Percentiles rank a stretch among this genome's conserved stretches.
These are phyloP conservation scores for Indicator indicator DNA, from an alignment of 2,113 vertebrate species.

Conservation along the genomic window DNA sequence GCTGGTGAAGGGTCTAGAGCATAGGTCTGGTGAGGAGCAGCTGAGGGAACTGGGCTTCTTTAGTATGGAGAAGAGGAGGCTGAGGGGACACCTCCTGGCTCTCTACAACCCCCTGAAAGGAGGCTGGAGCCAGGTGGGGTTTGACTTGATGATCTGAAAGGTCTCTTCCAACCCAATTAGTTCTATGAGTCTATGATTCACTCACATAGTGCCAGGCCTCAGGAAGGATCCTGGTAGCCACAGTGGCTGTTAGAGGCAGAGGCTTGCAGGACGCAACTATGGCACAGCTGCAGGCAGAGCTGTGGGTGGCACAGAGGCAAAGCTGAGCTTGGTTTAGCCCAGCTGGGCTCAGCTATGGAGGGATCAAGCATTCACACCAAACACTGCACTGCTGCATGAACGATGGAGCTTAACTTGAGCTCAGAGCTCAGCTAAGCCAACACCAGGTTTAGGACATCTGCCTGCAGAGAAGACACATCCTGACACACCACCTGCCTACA, in stretches of 20 bases:
- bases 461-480: background rate
- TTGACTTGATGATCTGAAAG: background rate
- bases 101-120: background rate
- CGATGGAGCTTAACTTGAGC: background rate
- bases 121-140: background rate
- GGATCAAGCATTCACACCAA: background rate
- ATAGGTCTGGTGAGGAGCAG: background rate
- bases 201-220: accelerated
- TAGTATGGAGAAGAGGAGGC: background rate
- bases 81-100: background rate
- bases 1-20: background rate
- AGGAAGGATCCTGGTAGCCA: background rate
- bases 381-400: background rate
- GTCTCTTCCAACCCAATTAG: background rate
- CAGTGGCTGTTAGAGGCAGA: accelerated
- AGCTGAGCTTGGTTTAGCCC: background rate
- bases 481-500: background rate
- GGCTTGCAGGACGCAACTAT: background rate
- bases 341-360: background rate
- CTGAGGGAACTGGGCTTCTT: background rate
- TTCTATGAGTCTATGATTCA: background rate
- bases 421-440: background rate
- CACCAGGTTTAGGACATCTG: background rate
- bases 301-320: background rate
- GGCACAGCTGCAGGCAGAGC: background rate